Evolutionary conservation across 2,888 invertebrate species (phyloP).

Genomic region (Dasypogon diadema): DNA sequence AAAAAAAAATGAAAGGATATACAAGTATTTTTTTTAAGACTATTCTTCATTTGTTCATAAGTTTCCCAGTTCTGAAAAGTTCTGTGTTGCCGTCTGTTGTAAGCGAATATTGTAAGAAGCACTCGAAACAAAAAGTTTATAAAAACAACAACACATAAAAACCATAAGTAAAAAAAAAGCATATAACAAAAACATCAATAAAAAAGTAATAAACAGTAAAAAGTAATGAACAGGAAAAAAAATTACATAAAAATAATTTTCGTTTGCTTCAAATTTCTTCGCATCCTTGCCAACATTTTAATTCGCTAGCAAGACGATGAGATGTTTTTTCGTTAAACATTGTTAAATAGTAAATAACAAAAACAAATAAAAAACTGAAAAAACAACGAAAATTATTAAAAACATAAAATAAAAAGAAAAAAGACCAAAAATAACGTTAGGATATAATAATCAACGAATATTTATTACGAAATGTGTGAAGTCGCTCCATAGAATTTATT

Average conservation of each 20-base stretch:
- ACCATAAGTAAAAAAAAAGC: background rate
- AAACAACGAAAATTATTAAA: background rate
- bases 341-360: background rate
- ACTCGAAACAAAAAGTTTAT: background rate
- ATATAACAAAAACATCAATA: background rate
- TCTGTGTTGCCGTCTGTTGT: background rate
- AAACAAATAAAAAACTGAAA: background rate
- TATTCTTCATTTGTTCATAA: background rate
- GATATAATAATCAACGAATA: constrained; percentile 19
- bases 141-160: background rate
- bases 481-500: background rate
- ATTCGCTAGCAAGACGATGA: background rate
- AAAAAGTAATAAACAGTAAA: background rate
- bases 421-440: constrained; percentile 39
- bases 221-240: background rate
- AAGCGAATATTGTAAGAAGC: background rate
- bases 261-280: background rate
- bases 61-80: background rate
- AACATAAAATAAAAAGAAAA: background rate
- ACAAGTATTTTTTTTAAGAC: background rate
- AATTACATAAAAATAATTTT: background rate
- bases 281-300: background rate
- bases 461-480: constrained; percentile 7
- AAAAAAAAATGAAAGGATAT: background rate
- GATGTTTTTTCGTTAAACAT: background rate